A percentile compares a stretch with the other conserved stretches of the same genome.
These are phyloP conservation scores for Fopius arisanus DNA, from an alignment of 1,140 invertebrate genomes.

Conservation along the genomic window DNA sequence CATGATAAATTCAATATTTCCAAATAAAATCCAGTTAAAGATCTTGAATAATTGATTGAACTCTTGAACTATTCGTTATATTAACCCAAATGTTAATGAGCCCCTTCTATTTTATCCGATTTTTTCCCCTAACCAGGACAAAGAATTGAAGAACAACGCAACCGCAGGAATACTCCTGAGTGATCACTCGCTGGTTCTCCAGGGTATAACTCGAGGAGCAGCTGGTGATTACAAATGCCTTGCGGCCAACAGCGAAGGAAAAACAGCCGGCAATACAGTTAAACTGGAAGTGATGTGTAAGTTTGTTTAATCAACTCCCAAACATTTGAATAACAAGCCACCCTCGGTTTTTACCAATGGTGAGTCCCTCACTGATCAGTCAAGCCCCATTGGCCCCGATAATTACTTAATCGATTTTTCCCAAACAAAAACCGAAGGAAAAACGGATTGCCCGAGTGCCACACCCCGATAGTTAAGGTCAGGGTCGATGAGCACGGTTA, in stretches of 20 bases:
- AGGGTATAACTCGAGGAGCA: conserved; percentile 78
- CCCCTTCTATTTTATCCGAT: too few species aligned
- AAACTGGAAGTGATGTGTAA: conserved; percentile 83
- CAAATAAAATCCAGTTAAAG: too few species aligned
- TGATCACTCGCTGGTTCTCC: conserved; percentile 83
- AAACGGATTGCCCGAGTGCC: background rate
- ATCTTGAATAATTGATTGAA: too few species aligned
- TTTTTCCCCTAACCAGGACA: conserved; percentile 66
- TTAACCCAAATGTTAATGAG: too few species aligned
- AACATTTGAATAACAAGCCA: background rate
- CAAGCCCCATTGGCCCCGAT: background rate
- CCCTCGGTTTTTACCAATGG: background rate
- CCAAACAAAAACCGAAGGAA: conserved; percentile 3
- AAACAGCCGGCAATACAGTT: conserved; percentile 81
- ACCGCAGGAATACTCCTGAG: conserved; percentile 80
- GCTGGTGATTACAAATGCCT: conserved; percentile 85
- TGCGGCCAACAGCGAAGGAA: conserved; percentile 82
- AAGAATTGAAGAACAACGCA: conserved; percentile 81
- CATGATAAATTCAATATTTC: too few species aligned
- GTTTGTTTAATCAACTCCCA: conserved; percentile 46
- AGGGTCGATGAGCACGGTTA: conserved; percentile 1
- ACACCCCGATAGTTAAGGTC: conserved; percentile 3
- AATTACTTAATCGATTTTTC: conserved; percentile 53
- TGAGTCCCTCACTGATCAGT: background rate
- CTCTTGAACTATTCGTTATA: too few species aligned